phyloP scores from a whole-genome alignment of 1,140 invertebrate species.

The Sarcophaga bullata region DNA sequence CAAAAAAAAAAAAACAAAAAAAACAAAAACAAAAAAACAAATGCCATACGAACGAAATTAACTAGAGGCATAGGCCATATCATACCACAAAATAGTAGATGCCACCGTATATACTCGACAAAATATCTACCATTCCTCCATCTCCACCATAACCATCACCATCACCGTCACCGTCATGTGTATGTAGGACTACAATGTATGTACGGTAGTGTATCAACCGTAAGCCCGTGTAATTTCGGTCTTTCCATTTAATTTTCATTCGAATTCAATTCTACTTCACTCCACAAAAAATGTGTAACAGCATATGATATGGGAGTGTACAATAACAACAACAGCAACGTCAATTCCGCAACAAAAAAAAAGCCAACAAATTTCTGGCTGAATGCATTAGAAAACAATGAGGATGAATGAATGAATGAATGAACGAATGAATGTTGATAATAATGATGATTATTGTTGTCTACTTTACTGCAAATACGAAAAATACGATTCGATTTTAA shows the following conservation, averaged over 20 bases:
- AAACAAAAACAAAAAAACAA: too few relatives aligned
- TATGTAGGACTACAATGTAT: too few relatives aligned
- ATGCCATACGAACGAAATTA: too few relatives aligned
- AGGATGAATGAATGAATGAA: neutral
- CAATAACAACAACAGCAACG: neutral
- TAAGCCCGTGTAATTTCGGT: neutral
- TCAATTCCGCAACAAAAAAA: too few relatives aligned
- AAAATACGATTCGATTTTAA: neutral
- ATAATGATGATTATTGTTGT: slow-evolving; percentile 17
- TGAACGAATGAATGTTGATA: neutral
- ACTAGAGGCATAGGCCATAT: too few relatives aligned
- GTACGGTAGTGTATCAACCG: too few relatives aligned
- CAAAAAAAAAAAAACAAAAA: too few relatives aligned
- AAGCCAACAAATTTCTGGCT: neutral
- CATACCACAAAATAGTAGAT: too few relatives aligned
- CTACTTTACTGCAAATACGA: neutral
- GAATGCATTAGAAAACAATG: slow-evolving; percentile 26
- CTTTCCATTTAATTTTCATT: neutral
- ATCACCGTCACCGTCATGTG: too few relatives aligned
- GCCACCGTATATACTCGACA: too few relatives aligned
- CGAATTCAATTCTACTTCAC: neutral
- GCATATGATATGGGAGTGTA: slow-evolving; percentile 23
- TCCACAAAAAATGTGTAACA: slow-evolving; percentile 24
- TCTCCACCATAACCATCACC: too few relatives aligned
- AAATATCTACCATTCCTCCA: too few relatives aligned